Percentiles rank a stretch among this genome's conserved stretches.
Conservation (phyloP, 2,113 vertebrate species). For the Copsychus sechellarum region DNA sequence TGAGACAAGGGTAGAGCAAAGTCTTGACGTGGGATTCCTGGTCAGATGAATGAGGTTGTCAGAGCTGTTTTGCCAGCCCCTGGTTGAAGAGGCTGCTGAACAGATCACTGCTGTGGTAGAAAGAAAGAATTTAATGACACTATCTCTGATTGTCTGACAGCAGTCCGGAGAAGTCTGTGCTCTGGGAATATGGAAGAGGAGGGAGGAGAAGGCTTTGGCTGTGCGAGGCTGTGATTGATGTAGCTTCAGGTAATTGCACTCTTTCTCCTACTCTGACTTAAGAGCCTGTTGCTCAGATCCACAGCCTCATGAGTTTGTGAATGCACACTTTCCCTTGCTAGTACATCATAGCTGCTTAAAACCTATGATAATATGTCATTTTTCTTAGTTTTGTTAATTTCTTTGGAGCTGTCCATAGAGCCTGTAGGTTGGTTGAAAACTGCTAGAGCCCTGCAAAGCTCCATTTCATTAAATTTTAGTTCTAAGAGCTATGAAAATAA, state of each 20-base stretch:
- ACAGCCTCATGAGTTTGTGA: background rate
- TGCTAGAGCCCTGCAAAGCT: background rate
- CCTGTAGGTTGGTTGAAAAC: background rate
- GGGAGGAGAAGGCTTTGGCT: background rate
- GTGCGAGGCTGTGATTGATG: background rate
- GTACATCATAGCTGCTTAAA: background rate
- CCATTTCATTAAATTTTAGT: background rate
- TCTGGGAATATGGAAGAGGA: background rate
- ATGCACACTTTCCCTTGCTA: background rate
- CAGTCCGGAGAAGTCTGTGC: background rate
- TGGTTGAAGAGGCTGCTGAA: background rate
- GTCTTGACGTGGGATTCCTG: background rate
- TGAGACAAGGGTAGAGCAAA: background rate
- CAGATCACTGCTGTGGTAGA: background rate
- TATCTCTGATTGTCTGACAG: background rate
- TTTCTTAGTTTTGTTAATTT: background rate
- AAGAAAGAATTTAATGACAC: background rate
- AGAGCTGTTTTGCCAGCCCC: background rate
- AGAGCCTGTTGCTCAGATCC: background rate
- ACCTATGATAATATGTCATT: background rate
- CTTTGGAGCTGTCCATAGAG: background rate
- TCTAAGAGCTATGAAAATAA: background rate
- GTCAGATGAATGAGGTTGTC: background rate
- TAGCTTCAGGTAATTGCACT: rapidly evolving
- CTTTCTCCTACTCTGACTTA: background rate